Conservation (phyloP, 2,888 invertebrate species). For the Parnassius apollo region DNA sequence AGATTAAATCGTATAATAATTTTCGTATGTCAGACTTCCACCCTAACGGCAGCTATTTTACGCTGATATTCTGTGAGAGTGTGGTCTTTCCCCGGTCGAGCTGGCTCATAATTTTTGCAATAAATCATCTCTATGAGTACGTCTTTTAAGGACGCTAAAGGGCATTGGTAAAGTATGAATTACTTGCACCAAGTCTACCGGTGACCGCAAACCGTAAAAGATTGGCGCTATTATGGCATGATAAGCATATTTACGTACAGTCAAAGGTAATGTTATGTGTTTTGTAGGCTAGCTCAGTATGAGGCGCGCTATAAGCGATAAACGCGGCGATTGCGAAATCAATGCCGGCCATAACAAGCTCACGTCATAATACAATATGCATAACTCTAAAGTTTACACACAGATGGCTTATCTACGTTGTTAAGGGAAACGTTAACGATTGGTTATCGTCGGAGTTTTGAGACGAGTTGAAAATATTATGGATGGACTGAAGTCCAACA, state of each 20-base stretch:
- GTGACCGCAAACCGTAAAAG: not conserved
- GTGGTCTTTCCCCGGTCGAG: too few species aligned
- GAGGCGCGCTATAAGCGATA: conserved; percentile 11
- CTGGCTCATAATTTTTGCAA: too few species aligned
- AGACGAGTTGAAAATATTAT: not conserved
- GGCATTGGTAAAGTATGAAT: not conserved
- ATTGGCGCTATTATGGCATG: not conserved
- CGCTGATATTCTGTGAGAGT: too few species aligned
- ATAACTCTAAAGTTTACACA: conserved; percentile 7
- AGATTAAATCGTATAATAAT: too few species aligned
- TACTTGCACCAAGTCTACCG: not conserved
- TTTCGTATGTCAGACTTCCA: too few species aligned
- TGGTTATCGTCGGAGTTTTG: not conserved
- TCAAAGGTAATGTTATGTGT: not conserved
- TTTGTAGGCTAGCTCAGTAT: not conserved
- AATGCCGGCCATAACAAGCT: conserved; percentile 13
- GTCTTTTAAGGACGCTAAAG: not conserved
- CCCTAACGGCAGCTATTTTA: too few species aligned
- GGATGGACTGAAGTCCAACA: too few species aligned
- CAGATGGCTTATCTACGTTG: conserved; percentile 2
- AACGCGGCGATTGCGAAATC: conserved; percentile 17
- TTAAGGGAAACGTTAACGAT: not conserved
- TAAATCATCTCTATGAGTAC: too few species aligned
- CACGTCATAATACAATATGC: conserved; percentile 18
- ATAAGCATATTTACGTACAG: not conserved